Base-by-base conservation (phyloP, 2,888 invertebrate species). In the Callinectes sapidus region DNA sequence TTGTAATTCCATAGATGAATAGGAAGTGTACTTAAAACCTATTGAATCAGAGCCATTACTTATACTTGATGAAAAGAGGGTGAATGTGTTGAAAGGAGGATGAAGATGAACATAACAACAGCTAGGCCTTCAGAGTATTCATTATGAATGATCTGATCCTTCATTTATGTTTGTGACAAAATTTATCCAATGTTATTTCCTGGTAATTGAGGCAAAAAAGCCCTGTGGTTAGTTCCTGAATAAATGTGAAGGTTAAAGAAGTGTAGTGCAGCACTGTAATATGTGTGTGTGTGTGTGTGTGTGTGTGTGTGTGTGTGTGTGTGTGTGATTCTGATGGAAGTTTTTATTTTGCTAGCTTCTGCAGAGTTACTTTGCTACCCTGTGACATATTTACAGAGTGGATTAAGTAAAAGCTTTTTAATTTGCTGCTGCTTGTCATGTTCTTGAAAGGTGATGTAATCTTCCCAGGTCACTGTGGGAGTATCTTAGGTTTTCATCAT, bases 301-400 rank as follows among this genome's bases (percentile, higher is more conserved):
- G 14, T 10, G 23, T 23, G 55, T 55, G 16, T 55, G 18, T 55
- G 55, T 55, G 55, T 55, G 55, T 55, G 55, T 71, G 8, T 71
- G 66, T 71, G 8, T n/a, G 39, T 71, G 66, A 71, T 71, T 71
- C 5, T 28, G n/a, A 13, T 71, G 35, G n/a, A 89, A 32, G 32
- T 35, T 81, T 81, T 35, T 71, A 77, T 42, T 71, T 13, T 35
- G n/a, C 32, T 23, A 42, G 71, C 66, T 23, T 42, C 18, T 48
- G 16, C n/a, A n/a, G 42, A 42, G 35, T 90, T 85, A 86, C 90
- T 90, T 90, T 81, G 55, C 61, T 48, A 55, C 85, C 90, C 90
- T 90, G 90, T 90, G 85, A 81, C 39, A n/a, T 90, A 55, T 35
- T 55, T 86, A 90, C 90, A 90, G 90, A 86, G 85, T 85, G 90